A percentile compares a stretch with the other conserved stretches of the same genome.
phyloP scores from a whole-genome alignment of 2,888 invertebrate species.

The Brachypterus glaber region DNA sequence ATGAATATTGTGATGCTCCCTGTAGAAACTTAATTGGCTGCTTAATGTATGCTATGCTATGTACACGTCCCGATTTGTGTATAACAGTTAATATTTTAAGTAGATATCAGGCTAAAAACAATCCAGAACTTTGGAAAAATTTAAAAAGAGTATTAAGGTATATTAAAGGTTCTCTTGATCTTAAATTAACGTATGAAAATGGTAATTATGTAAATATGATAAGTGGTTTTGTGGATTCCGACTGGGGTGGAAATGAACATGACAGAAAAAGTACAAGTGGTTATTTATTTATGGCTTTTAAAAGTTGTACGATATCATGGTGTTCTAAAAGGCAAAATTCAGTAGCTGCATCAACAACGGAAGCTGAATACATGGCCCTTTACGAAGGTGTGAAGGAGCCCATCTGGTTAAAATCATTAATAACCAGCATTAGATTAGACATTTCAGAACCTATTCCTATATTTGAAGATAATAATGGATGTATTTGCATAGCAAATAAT shows the following conservation, averaged over 20 bases:
- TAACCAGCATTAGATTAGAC: slow-evolving; percentile 1
- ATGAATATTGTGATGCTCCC: slow-evolving; percentile 21
- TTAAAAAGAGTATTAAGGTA: slow-evolving; percentile 26
- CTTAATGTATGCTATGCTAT: slow-evolving; percentile 20
- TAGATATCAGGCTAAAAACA: slow-evolving; percentile 24
- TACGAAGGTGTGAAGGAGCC: slow-evolving; percentile 29
- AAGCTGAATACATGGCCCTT: slow-evolving; percentile 20
- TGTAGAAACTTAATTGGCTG: slow-evolving; percentile 19
- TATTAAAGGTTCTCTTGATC: slow-evolving; percentile 24
- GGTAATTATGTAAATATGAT: slow-evolving; percentile 20
- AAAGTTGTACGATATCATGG: slow-evolving; percentile 27
- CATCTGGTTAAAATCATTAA: slow-evolving; percentile 3
- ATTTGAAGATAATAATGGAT: slow-evolving; percentile 5
- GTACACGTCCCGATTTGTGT: slow-evolving; percentile 23
- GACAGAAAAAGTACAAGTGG: slow-evolving; percentile 21
- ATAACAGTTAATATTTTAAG: slow-evolving; percentile 23
- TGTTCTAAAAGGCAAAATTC: slow-evolving; percentile 26
- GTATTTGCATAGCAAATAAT: slow-evolving; percentile 4
- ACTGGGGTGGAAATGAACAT: slow-evolving; percentile 21
- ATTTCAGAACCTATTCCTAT: slow-evolving; percentile 1
- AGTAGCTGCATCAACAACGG: slow-evolving; percentile 27
- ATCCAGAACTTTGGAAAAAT: slow-evolving; percentile 23
- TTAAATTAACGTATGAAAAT: slow-evolving; percentile 23
- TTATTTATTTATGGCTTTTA: slow-evolving; percentile 23
- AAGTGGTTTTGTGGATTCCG: slow-evolving; percentile 27